Conservation (phyloP, 2,888 invertebrate genomes). For the Callosobruchus maculatus region DNA sequence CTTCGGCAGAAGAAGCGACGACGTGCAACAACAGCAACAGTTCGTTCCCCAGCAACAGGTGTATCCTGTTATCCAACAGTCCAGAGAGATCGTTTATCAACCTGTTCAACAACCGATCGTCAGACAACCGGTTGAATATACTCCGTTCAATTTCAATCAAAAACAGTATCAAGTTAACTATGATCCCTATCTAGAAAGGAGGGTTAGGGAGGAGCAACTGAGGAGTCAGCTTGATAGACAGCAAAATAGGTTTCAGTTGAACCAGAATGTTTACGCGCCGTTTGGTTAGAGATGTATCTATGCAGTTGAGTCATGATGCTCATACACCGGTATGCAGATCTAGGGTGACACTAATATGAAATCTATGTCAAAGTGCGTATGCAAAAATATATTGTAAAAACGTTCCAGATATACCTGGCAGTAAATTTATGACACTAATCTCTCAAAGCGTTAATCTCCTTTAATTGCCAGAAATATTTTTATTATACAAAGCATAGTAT, state of each 20-base stretch:
- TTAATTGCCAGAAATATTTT: too few relatives aligned
- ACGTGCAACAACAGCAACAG: constrained; percentile 19
- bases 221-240: constrained; percentile 35
- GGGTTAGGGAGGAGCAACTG: constrained; percentile 30
- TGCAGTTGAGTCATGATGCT: too few relatives aligned
- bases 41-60: constrained; percentile 21
- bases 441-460: too few relatives aligned
- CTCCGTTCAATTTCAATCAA: constrained; percentile 27
- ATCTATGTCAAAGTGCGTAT: too few relatives aligned
- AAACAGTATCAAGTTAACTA: constrained; percentile 33
- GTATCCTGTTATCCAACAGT: neutral
- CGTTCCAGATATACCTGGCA: too few relatives aligned
- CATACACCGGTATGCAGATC: too few relatives aligned
- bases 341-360: too few relatives aligned
- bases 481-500: too few relatives aligned
- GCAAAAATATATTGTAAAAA: too few relatives aligned
- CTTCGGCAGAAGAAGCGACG: constrained; percentile 20
- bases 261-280: constrained; percentile 28
- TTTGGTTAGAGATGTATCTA: constrained; percentile 23
- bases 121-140: constrained; percentile 32
- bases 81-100: neutral
- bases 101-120: neutral
- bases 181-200: constrained; percentile 33
- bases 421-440: too few relatives aligned
- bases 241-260: constrained; percentile 39